Evolutionary conservation across 2,888 invertebrate species (phyloP).

Genomic region (Trypoxylon attenuatum): DNA sequence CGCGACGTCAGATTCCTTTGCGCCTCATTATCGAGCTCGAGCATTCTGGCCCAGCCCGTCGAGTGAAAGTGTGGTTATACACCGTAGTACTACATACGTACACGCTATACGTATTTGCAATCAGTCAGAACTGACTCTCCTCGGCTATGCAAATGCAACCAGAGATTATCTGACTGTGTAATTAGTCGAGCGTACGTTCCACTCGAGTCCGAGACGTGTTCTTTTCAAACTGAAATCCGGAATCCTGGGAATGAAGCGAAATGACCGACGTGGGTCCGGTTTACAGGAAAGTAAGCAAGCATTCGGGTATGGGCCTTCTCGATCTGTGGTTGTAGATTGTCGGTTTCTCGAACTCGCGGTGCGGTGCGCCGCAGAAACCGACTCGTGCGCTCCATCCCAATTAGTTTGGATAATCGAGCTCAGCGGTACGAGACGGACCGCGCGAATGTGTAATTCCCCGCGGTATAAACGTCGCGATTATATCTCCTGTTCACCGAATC

Average conservation of each 20-base stretch:
- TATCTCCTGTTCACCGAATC: background rate
- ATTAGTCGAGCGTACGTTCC: background rate
- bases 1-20: slow-evolving; percentile 22
- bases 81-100: background rate
- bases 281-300: no score
- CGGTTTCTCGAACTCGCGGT: background rate
- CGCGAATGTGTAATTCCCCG: background rate
- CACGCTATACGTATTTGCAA: background rate
- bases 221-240: no score
- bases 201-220: no score
- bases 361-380: background rate
- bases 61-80: no score
- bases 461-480: background rate
- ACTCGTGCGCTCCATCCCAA: slow-evolving; percentile 4
- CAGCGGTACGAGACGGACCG: background rate
- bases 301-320: no score
- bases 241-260: no score
- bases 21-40: slow-evolving; percentile 31
- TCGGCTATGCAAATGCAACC: background rate
- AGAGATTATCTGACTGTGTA: slow-evolving; percentile 1
- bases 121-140: background rate
- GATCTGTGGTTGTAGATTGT: no score
- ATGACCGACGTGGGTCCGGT: background rate
- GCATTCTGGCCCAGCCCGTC: no score
- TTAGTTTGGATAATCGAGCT: slow-evolving; percentile 1